These are phyloP conservation scores for Indri indri DNA, from an alignment of 2,113 vertebrate species.

Conservation along the genomic window DNA sequence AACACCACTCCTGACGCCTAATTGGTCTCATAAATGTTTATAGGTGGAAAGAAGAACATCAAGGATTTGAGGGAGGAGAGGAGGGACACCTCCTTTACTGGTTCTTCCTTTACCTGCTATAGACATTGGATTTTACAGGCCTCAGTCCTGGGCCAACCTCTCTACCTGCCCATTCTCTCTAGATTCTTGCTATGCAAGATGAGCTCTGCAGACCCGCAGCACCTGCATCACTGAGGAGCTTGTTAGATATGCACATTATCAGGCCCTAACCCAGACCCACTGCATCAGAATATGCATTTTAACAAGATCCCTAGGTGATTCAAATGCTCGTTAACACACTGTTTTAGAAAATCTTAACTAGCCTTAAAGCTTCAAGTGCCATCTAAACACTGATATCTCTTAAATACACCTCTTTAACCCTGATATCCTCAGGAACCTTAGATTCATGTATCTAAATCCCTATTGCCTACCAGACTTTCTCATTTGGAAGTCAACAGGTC, in stretches of 20 bases:
- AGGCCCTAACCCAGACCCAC: neutral
- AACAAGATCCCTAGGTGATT: neutral
- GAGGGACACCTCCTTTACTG: too few relatives aligned
- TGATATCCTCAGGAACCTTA: neutral
- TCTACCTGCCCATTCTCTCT: neutral
- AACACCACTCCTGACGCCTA: neutral
- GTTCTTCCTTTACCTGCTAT: neutral
- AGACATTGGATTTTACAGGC: neutral
- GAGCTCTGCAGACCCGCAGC: neutral
- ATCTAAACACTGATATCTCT: neutral
- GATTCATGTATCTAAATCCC: neutral
- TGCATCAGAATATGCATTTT: neutral
- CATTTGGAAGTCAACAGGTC: neutral
- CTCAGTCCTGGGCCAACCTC: neutral
- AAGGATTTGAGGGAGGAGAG: neutral
- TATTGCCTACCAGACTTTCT: neutral
- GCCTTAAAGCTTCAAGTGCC: neutral
- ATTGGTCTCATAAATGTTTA: constrained; percentile 4
- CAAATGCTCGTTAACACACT: neutral
- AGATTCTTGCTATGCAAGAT: neutral
- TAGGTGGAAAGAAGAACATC: neutral
- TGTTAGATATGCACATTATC: neutral
- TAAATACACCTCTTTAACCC: neutral
- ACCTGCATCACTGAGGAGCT: neutral
- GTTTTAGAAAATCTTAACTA: neutral